Evolutionary conservation across 1,140 invertebrate species (phyloP).

Genomic region (fruit fly (Drosophila melanogaster)): DNA sequence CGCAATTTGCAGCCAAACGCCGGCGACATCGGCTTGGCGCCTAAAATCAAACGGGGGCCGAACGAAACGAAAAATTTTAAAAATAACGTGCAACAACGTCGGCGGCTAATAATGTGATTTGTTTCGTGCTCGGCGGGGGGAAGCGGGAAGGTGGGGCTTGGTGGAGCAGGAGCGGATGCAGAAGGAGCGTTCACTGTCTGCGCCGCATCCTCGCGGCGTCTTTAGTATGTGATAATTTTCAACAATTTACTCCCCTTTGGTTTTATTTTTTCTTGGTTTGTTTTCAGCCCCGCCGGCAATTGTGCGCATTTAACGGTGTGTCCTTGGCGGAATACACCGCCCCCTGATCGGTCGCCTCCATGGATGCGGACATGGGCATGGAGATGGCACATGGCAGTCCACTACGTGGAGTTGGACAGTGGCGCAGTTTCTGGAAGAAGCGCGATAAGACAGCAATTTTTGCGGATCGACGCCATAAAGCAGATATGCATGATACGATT

Average conservation of each 20-base stretch:
- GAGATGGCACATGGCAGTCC: background rate
- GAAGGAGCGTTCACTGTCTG: constrained; percentile 9
- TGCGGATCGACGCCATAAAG: constrained; percentile 45
- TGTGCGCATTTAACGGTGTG: constrained; percentile 68
- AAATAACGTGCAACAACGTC: constrained; percentile 76
- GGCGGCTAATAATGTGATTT: constrained; percentile 73
- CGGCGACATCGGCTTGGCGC: constrained; percentile 70
- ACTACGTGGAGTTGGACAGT: background rate
- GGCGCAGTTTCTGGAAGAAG: constrained; percentile 30
- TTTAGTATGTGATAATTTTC: constrained; percentile 81
- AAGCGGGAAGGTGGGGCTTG: background rate
- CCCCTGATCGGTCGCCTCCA: background rate
- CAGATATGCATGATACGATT: constrained; percentile 56
- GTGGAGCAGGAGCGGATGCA: too few species aligned
- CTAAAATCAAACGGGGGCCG: constrained; percentile 80
- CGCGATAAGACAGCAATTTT: constrained; percentile 44
- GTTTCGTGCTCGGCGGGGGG: constrained; percentile 30
- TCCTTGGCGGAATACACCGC: constrained; percentile 58
- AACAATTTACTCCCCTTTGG: constrained; percentile 69
- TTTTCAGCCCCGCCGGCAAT: constrained; percentile 35
- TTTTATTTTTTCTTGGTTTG: constrained; percentile 5
- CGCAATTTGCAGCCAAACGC: constrained; percentile 82
- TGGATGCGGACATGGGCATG: background rate
- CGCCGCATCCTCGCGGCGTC: constrained; percentile 27
- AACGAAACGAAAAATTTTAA: constrained; percentile 52